These are phyloP conservation scores for Philhelius pedissequus DNA, from an alignment of 2,888 invertebrate genomes.

Conservation along the genomic window DNA sequence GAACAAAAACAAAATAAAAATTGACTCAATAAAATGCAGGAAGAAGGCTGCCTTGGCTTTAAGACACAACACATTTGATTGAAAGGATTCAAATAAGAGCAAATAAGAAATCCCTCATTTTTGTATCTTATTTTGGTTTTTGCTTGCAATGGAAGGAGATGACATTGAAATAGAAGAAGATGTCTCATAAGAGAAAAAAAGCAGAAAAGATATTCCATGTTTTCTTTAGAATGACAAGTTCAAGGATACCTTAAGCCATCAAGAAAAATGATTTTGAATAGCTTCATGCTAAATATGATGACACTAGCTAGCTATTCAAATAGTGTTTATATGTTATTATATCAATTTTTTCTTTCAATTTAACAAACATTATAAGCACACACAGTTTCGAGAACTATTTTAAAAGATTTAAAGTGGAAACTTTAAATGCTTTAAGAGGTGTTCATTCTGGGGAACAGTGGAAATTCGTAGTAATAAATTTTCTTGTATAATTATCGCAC, in stretches of 20 bases:
- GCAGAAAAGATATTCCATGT: background rate
- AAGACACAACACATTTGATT: constrained; percentile 9
- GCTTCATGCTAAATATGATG: background rate
- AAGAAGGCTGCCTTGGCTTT: constrained; percentile 4
- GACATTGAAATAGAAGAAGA: background rate
- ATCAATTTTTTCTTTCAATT: background rate
- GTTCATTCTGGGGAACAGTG: background rate
- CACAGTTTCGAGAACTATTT: background rate
- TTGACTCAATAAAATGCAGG: constrained; percentile 13
- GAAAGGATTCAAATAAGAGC: constrained; percentile 13
- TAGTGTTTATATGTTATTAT: background rate
- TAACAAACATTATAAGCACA: background rate
- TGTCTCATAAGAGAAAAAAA: constrained; percentile 1
- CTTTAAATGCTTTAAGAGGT: background rate
- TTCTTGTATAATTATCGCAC: too few relatives aligned
- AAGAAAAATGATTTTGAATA: background rate
- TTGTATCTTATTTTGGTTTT: background rate
- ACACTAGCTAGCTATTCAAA: background rate
- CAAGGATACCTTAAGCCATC: constrained; percentile 7
- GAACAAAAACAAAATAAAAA: constrained; percentile 3
- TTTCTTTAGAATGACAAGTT: constrained; percentile 7
- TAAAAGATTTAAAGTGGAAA: background rate
- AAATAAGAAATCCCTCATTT: background rate
- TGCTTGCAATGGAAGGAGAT: background rate
- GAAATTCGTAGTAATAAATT: too few relatives aligned